Evolutionary conservation across 2,888 invertebrate species (phyloP).

Genomic region (Epirrhoe tristata): DNA sequence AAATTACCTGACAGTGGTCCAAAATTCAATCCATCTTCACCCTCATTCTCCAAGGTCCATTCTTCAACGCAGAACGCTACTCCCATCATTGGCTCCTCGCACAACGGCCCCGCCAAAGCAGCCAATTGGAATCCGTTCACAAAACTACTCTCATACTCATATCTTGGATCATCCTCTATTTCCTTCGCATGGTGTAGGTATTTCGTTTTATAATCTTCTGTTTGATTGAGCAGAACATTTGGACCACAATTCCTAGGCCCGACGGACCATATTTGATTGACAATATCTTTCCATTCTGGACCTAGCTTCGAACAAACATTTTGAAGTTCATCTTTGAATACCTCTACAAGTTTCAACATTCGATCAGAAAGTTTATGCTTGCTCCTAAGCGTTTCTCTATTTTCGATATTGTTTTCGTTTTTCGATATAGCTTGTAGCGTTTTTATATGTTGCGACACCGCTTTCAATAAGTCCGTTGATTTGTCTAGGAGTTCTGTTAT

Average conservation of each 20-base stretch:
- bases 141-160: slow-evolving; percentile 91
- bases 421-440: slow-evolving; percentile 68
- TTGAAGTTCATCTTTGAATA: slow-evolving; percentile 85
- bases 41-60: slow-evolving; percentile 87
- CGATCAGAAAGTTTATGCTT: slow-evolving; percentile 71
- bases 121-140: slow-evolving; percentile 95
- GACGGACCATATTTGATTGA: slow-evolving; percentile 94
- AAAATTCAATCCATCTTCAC: slow-evolving; percentile 71
- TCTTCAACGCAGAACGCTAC: slow-evolving; percentile 96
- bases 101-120: slow-evolving; percentile 95
- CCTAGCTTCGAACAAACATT: slow-evolving; percentile 86
- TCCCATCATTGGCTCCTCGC: slow-evolving; percentile 98
- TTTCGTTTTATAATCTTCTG: slow-evolving; percentile 86
- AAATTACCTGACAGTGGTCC: slow-evolving; percentile 84
- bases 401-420: slow-evolving; percentile 68
- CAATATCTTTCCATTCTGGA: slow-evolving; percentile 79
- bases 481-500: slow-evolving; percentile 90
- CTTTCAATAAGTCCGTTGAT: slow-evolving; percentile 89
- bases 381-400: slow-evolving; percentile 58
- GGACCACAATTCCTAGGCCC: slow-evolving; percentile 96
- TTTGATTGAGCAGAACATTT: slow-evolving; percentile 94
- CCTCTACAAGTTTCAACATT: slow-evolving; percentile 75
- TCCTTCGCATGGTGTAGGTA: slow-evolving; percentile 71
- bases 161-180: slow-evolving; percentile 82
- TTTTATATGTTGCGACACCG: slow-evolving; percentile 82